Percentiles rank a stretch among this genome's conserved stretches.
Conservation (phyloP, 2,113 vertebrate genomes). For the Podarcis raffonei region DNA sequence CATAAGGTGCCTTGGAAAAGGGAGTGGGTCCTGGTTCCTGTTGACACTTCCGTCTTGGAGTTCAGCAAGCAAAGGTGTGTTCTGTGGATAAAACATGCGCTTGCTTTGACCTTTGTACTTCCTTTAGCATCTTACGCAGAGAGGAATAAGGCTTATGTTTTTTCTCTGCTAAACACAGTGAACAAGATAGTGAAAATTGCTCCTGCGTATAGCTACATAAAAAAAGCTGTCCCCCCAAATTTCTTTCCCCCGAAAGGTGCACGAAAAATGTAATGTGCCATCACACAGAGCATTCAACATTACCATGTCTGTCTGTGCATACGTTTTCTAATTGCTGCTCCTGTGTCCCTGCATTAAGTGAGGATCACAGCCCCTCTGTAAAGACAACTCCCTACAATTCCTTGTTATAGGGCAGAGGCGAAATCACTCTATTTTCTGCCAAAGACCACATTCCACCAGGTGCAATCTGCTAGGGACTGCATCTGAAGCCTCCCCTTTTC, state of each 20-base stretch:
- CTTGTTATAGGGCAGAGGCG: not conserved
- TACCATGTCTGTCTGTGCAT: not conserved
- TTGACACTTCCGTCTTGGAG: accelerated
- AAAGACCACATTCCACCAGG: not conserved
- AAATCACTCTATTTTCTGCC: not conserved
- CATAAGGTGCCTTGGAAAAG: not conserved
- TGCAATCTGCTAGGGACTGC: not conserved
- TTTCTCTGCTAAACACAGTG: not conserved
- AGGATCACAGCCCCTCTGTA: not conserved
- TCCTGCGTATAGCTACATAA: not conserved
- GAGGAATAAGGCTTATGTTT: not conserved
- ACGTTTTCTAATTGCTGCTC: not conserved
- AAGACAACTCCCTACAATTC: not conserved
- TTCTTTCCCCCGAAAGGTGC: not conserved
- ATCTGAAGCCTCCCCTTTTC: not conserved
- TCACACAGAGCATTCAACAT: not conserved
- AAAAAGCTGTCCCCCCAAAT: not conserved
- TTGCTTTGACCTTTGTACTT: not conserved
- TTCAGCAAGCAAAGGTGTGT: constrained; percentile 12
- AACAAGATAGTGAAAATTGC: not conserved
- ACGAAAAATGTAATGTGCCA: not conserved
- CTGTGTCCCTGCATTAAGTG: not conserved
- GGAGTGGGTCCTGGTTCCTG: constrained; percentile 23
- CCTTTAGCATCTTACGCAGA: not conserved
- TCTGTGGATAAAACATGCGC: not conserved